Evolutionary conservation across 1,140 invertebrate genomes (phyloP).

Genomic region (Drosophila aff.): DNA sequence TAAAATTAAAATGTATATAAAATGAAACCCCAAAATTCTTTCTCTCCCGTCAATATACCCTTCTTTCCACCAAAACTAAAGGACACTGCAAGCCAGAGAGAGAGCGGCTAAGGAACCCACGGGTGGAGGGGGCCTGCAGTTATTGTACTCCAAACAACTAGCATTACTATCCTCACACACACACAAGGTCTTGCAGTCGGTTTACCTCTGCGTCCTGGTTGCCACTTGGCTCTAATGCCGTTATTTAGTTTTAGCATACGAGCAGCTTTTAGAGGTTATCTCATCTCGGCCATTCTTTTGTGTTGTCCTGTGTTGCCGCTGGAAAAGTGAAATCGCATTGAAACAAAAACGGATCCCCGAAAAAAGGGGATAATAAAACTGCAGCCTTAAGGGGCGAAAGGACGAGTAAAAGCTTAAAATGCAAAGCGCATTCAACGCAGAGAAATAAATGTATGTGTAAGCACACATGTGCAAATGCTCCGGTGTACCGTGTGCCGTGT

Average conservation of each 20-base stretch:
- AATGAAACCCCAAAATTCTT: neutral
- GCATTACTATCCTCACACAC: constrained; percentile 45
- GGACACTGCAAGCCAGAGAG: neutral
- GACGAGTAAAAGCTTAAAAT: constrained; percentile 58
- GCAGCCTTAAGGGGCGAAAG: constrained; percentile 29
- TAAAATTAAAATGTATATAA: neutral
- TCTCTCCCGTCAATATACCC: neutral
- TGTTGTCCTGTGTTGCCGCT: constrained; percentile 32
- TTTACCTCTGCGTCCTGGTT: constrained; percentile 32
- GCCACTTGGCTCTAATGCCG: constrained; percentile 64
- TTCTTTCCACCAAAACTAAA: too few relatives aligned
- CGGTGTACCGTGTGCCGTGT: neutral
- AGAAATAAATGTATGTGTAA: constrained; percentile 33
- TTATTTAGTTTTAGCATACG: constrained; percentile 82
- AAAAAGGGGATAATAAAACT: constrained; percentile 26
- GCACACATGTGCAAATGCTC: constrained; percentile 13
- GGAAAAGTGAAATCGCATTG: constrained; percentile 38
- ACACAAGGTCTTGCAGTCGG: constrained; percentile 28
- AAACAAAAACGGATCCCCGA: constrained; percentile 18
- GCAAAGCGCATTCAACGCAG: constrained; percentile 49
- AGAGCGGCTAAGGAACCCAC: neutral
- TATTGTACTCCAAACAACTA: constrained; percentile 61
- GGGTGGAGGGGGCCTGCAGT: constrained; percentile 15
- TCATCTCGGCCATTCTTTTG: constrained; percentile 57
- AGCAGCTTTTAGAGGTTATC: constrained; percentile 80